Evolutionary conservation across 2,888 invertebrate genomes (phyloP), one percentile per base, ranked within the genome.

Genomic region (Athalia cordata): DNA sequence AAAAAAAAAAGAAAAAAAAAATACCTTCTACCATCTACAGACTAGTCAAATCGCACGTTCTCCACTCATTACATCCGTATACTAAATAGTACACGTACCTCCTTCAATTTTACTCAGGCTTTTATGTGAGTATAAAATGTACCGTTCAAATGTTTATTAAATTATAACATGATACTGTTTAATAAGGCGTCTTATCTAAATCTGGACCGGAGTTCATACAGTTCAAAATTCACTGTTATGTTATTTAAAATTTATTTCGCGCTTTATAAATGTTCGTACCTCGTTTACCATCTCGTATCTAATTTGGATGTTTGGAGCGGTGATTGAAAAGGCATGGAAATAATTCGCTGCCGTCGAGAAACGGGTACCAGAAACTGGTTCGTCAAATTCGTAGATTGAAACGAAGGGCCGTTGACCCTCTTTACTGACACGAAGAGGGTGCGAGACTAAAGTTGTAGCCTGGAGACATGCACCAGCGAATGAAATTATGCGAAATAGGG

Each of bases 341-440:
- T 52, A 68, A 68, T 68, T 68, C 68, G 68, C 55, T 52, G 15
- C 52, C 52, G 55, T 29, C 55, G 15, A 6, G 43, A 55, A 55
- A 29, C 68, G 68, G 55, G 68, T 29, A 68, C 9, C 55, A 55
- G 55, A 72, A 55, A 72, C 57, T 59, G n/a, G 59, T 45, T 15
- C 47, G 9, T 9, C 13, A 72, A 47, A 59, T 72, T 59, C 72
- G 13, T 47, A 72, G 72, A 72, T 72, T 72, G 72, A 72, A 72
- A 72, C 13, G 72, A 72, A 72, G 57, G 57, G 72, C 9, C 72
- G 45, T 72, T 59, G 72, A 72, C 57, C 72, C 59, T 11, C 59
- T 72, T 13, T 72, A 59, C 59, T 72, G 72, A 72, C 72, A 72
- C 72, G 72, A 9, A 29, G 72, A 72, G 72, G 72, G 72, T 72